A percentile compares a stretch with the other conserved stretches of the same genome.
Conservation (phyloP, 2,797 vertebrate species). For the Rhodeus uyekii region DNA sequence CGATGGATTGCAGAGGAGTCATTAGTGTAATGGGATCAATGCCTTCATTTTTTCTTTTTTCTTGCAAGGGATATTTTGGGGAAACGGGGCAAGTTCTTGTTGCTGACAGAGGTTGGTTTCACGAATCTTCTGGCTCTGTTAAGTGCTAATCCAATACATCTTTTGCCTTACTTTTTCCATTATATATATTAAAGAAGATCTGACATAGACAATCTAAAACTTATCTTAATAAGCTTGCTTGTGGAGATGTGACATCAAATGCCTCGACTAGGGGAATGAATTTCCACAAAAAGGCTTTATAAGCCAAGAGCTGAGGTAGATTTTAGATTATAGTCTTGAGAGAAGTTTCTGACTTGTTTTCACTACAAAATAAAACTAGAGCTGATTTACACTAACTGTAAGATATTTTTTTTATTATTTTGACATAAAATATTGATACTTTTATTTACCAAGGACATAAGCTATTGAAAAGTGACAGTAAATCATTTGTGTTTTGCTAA, state of each 20-base stretch:
- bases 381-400: neutral
- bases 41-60: slow-evolving; percentile 15
- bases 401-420: neutral
- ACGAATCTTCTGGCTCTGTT: slow-evolving; percentile 15
- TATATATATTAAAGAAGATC: slow-evolving; percentile 45
- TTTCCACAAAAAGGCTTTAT: slow-evolving; percentile 9
- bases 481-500: neutral
- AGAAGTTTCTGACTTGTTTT: slow-evolving; percentile 1
- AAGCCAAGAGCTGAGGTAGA: slow-evolving; percentile 9
- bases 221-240: slow-evolving; percentile 20
- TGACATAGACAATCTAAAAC: slow-evolving; percentile 17
- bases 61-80: slow-evolving; percentile 29
- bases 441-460: neutral
- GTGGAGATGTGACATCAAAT: neutral
- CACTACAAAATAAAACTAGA: neutral
- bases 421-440: neutral
- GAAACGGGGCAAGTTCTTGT: slow-evolving; percentile 1
- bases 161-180: slow-evolving; percentile 28
- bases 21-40: slow-evolving; percentile 54
- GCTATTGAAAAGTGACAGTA: neutral
- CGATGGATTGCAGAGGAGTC: slow-evolving; percentile 8
- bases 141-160: slow-evolving; percentile 48
- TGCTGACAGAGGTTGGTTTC: slow-evolving; percentile 46
- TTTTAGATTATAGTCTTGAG: slow-evolving; percentile 12
- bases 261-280: neutral